These are phyloP conservation scores for Sebastes steindachneri DNA, from an alignment of 2,797 vertebrate species.

Conservation along the genomic window DNA sequence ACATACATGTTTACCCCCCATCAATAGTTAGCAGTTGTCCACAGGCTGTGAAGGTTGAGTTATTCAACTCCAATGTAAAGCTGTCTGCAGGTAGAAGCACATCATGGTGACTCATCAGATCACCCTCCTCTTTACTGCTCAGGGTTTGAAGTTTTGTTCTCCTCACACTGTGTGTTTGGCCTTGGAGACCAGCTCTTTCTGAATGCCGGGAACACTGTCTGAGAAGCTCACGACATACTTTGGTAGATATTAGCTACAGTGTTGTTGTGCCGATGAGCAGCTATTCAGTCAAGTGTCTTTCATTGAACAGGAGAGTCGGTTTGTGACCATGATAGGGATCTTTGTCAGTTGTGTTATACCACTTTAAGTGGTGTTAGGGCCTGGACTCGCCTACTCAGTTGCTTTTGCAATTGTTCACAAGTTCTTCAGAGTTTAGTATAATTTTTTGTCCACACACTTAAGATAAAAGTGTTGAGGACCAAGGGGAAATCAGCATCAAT, in stretches of 20 bases:
- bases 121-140: background rate
- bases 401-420: background rate
- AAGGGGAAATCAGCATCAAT: no score
- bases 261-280: background rate
- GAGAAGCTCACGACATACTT: background rate
- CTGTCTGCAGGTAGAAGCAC: background rate
- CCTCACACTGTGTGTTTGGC: background rate
- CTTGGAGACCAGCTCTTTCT: background rate
- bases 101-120: background rate
- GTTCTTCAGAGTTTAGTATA: background rate
- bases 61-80: background rate
- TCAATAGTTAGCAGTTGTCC: background rate
- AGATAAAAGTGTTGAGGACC: background rate
- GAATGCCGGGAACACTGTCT: background rate
- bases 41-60: background rate
- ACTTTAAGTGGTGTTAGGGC: no score
- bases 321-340: background rate
- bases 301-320: background rate
- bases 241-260: background rate
- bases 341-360: background rate
- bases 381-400: background rate
- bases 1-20: background rate
- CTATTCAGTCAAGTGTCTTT: background rate
- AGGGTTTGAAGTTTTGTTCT: background rate
- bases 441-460: background rate